Conservation (phyloP, 2,888 invertebrate genomes). For the Harpagoxenus sublaevis region DNA sequence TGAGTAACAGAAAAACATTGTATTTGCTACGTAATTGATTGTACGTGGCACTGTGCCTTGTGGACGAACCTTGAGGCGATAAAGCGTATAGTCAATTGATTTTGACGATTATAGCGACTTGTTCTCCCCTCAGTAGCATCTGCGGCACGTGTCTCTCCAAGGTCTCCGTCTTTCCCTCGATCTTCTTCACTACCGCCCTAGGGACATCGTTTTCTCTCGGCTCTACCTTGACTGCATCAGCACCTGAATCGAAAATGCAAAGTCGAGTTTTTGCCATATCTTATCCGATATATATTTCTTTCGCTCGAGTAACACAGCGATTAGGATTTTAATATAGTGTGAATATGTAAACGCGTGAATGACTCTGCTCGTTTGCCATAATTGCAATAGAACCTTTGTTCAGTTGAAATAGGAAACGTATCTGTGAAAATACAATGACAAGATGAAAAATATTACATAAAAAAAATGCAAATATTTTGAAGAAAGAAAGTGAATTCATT, state of each 20-base stretch:
- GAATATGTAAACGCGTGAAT: not conserved
- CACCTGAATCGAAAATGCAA: constrained; percentile 67
- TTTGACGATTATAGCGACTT: constrained; percentile 89
- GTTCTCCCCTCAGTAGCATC: constrained; percentile 92
- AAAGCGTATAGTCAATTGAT: constrained; percentile 69
- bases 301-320: not conserved
- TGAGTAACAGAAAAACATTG: not conserved
- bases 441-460: not conserved
- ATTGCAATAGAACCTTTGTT: not conserved
- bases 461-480: not conserved
- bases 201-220: constrained; percentile 87
- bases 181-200: constrained; percentile 87
- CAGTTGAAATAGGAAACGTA: not conserved
- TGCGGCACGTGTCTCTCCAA: constrained; percentile 90
- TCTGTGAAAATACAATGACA: not conserved
- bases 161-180: constrained; percentile 89
- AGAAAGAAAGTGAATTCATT: not conserved
- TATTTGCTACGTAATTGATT: not conserved
- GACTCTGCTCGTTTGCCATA: not conserved
- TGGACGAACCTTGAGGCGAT: not conserved
- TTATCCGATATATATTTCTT: not conserved
- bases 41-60: not conserved
- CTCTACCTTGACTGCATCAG: constrained; percentile 78
- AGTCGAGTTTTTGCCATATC: not conserved
- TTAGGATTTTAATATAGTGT: not conserved